Evolutionary conservation across 2,888 invertebrate genomes (phyloP).

Genomic region (Drosophila tripunctata): DNA sequence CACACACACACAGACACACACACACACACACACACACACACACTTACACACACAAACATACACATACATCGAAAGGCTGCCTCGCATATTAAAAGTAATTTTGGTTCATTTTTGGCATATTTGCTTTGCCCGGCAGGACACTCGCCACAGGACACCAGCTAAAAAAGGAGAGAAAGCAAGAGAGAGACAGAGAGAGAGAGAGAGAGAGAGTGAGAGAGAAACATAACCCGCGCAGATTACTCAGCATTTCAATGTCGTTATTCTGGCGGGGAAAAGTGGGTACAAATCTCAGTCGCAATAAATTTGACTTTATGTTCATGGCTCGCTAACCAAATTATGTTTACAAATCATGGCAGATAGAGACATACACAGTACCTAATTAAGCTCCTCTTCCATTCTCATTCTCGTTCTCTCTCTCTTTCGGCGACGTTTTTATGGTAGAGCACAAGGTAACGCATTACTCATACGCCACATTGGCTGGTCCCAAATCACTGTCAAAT

Average conservation of each 20-base stretch:
- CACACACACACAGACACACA: constrained; percentile 2
- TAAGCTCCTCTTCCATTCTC: constrained; percentile 30
- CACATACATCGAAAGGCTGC: constrained; percentile 14
- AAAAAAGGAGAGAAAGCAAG: not conserved
- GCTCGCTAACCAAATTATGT: constrained; percentile 73
- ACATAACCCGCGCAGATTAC: constrained; percentile 63
- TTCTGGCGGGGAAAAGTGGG: not conserved
- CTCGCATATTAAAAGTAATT: constrained; percentile 76
- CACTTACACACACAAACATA: not conserved
- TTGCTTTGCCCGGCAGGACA: constrained; percentile 52
- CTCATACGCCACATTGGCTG: constrained; percentile 73
- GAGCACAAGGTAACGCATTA: constrained; percentile 62
- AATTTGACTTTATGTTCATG: constrained; percentile 79
- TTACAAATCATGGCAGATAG: constrained; percentile 71
- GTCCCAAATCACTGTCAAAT: constrained; percentile 76
- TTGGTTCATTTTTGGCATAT: constrained; percentile 73
- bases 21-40: not conserved
- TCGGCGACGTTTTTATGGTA: not conserved
- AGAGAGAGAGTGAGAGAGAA: not conserved
- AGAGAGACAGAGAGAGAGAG: not conserved
- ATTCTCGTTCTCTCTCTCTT: not conserved
- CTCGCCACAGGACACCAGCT: constrained; percentile 6
- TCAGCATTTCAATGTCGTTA: constrained; percentile 67
- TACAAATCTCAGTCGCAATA: constrained; percentile 73
- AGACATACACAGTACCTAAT: constrained; percentile 50